These are phyloP conservation scores for Meganola albula DNA, from an alignment of 2,888 invertebrate genomes.

Conservation along the genomic window DNA sequence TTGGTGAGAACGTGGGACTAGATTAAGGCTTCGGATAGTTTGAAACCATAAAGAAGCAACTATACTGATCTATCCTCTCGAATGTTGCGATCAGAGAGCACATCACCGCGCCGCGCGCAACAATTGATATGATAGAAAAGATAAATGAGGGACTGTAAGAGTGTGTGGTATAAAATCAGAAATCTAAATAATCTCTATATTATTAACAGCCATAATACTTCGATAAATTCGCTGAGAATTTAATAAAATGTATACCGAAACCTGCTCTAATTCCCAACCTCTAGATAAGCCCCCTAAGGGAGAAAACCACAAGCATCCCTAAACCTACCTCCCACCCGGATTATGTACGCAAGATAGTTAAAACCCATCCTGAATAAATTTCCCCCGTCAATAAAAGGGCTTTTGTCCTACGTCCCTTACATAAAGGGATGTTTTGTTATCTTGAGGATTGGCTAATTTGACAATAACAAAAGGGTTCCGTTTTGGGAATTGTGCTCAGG, in stretches of 20 bases:
- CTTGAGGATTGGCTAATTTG: slow-evolving; percentile 78
- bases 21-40: too few relatives aligned
- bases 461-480: slow-evolving; percentile 74
- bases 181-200: too few relatives aligned
- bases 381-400: slow-evolving; percentile 69
- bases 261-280: slow-evolving; percentile 38
- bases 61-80: too few relatives aligned
- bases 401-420: slow-evolving; percentile 65
- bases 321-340: slow-evolving; percentile 40
- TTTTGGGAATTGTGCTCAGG: slow-evolving; percentile 58
- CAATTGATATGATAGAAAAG: too few relatives aligned
- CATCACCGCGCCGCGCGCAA: too few relatives aligned
- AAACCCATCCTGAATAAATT: slow-evolving; percentile 70
- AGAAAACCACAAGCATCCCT: slow-evolving; percentile 26
- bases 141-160: too few relatives aligned
- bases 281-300: slow-evolving; percentile 38
- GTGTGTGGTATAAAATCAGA: too few relatives aligned
- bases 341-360: slow-evolving; percentile 72
- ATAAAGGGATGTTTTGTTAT: slow-evolving; percentile 76
- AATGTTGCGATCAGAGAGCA: too few relatives aligned
- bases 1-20: too few relatives aligned
- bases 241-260: slow-evolving; percentile 24
- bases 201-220: too few relatives aligned
- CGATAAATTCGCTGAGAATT: slow-evolving; percentile 22
- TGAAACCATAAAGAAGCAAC: too few relatives aligned